Conservation (phyloP, 2,797 vertebrate genomes). For the Thripadectes ignobilis region DNA sequence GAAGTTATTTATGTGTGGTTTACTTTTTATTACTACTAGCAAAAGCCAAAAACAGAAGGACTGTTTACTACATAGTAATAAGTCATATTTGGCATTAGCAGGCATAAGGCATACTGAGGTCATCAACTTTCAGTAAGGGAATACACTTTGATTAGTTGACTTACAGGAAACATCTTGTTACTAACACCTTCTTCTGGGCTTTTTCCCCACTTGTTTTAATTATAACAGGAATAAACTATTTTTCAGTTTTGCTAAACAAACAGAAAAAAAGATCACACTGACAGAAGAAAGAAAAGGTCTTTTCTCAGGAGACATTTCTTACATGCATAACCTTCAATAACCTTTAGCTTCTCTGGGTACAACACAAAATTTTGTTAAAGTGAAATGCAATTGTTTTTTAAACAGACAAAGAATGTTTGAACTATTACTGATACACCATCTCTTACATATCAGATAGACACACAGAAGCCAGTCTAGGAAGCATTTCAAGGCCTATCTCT, state of each 20-base stretch:
- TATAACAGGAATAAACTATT: neutral
- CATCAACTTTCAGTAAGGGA: neutral
- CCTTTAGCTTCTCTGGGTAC: neutral
- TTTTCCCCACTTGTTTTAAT: neutral
- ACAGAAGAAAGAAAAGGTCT: neutral
- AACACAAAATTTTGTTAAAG: neutral
- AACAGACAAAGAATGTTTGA: neutral
- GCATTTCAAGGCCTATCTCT: neutral
- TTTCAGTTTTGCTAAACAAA: neutral
- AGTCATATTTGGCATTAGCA: neutral
- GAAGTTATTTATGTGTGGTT: neutral
- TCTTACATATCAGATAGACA: rapidly evolving
- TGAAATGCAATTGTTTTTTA: neutral
- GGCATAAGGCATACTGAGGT: neutral
- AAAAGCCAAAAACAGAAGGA: neutral
- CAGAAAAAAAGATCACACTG: neutral
- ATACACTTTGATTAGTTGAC: neutral
- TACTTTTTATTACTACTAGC: neutral
- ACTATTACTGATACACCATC: neutral
- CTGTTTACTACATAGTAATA: neutral
- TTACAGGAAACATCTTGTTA: neutral
- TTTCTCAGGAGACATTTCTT: neutral
- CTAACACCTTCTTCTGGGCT: neutral
- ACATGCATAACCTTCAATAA: neutral
- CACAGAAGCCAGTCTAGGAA: neutral